Base-by-base conservation (phyloP, 2,113 vertebrate genomes). In the Ammodytes dubius region DNA sequence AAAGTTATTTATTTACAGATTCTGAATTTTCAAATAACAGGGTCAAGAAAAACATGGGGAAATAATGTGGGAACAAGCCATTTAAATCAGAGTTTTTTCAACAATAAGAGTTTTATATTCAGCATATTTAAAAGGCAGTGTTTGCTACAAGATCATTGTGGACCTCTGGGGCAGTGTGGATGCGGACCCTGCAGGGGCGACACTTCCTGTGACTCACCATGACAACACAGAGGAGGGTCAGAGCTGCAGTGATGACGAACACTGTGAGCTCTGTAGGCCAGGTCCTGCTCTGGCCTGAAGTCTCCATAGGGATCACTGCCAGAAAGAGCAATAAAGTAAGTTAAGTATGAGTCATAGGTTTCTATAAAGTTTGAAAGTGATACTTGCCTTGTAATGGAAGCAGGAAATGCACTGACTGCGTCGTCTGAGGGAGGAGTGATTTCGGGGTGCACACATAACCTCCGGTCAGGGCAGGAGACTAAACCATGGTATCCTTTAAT, bases 401-500 rank as follows among this genome's bases (percentile, higher is more conserved):
- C 68, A 66, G 77, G 66, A 83, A 64, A 69, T 37, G 67, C 17
- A 63, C 19, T 63, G 42, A 57, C 39, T 27, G 27, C 27, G 35
- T 64, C 39, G 15, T 81, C 70, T 46, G 76, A 53, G 9, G 82
- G 86, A 78, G 86, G 82, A 49, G 81, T 13, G 2, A 84, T 17
- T 35, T 90, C 84, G 61, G 64, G 19, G 39, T 85, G 70, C 53
- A 87, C 83, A 87, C 96, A 96, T 4, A 97, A 86, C 54, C 89
- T 90, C 46, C 87, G 87, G 76, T 92, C 82, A 42, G 96, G 95
- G 71, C 96, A 97, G 78, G 90, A 91, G 70, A 97, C 86, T 3
- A 71, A 76, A 40, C 96, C 96, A 0, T 52, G 7, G 84, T 94
- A 96, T 3, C 95, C 94, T 68, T 92, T 83, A 5, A 96, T 86